Base-by-base conservation (phyloP, 2,113 vertebrate genomes). In the Melanostigma gelatinosum region DNA sequence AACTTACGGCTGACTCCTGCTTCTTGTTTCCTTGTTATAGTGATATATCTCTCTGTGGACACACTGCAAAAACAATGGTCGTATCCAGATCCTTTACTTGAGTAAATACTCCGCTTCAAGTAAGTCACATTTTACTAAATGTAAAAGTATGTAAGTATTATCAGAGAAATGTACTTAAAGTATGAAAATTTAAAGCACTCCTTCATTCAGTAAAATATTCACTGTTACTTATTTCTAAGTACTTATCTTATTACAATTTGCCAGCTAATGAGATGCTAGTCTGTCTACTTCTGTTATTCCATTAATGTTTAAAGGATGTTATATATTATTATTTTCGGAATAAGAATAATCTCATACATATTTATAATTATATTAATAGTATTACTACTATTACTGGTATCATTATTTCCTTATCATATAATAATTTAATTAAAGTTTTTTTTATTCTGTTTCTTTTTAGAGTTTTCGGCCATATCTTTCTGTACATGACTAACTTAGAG, bases 1-100 rank as follows among this genome's bases (percentile, higher is more conserved):
- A 70, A 71, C 80, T 78, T 50, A 61, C 72, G 65, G 64, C 66
- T 83, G 84, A 88, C 48, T 80, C 74, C 27, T 46, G 38, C 62
- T 65, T 85, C 72, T 52, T 71, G 36, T 77, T 77, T 77, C 69
- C 74, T 75, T 72, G 77, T 76, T 88, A 79, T 13, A 65, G 52
- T 66, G 52, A 79, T 46, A n/a, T 32, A 75, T 82, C 20, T 66
- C 13, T 68, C 46, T 58, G 66, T 52, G 58, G 32, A 76, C 11
- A 44, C 24, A 52, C 16, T 16, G 13, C 27, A 27, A 10, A 10
- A 24, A 12, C 22, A 36, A 18, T 22, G 60, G 18, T 24, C 38
- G 38, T 29, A 29, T 29, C 16, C 34, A 24, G 20, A 15, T 40
- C 34, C 22, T 38, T 38, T 38, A 61, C 58, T 61, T 16, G 57